Base-by-base conservation (phyloP, 2,113 vertebrate genomes). In the Hepsetus odoe region DNA sequence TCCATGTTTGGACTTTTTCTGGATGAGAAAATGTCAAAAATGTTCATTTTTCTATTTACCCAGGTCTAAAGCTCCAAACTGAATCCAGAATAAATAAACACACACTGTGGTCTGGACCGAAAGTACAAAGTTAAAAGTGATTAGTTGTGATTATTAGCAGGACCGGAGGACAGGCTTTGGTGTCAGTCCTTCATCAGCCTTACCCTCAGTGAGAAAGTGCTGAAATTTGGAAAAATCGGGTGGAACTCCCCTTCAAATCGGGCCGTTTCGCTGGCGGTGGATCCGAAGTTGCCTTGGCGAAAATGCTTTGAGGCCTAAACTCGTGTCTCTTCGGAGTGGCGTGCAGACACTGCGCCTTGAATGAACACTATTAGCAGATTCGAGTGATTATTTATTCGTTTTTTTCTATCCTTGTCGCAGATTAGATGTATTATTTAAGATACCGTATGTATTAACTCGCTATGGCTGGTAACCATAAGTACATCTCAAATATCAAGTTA, bases 381-480 rank as follows among this genome's bases (percentile, higher is more conserved):
- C 90, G 89, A 91, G 91, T 89, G 90, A 88, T 92, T 96, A 95
- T 97, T 97, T 96, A 96, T 97, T 97, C 92, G 90, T 93, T 90
- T 90, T 93, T 88, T 87, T 88, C 90, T 89, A 86, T 88, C 88
- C 75, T 87, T 92, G 89, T 91, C 91, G 85, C 91, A 91, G 92
- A 94, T 91, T 94, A 93, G 91, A 94, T 93, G 94, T 88, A 91
- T 94, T 94, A 96, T 96, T 98, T 98, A 96, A 95, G 94, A 93
- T 95, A 94, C 94, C 91, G 89, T 93, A 91, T 94, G 91, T 96
- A 93, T 95, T 95, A 95, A 94, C 93, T 92, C 90, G 94, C 95
- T 97, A 93, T 98, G 97, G 97, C 96, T 98, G 97, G 97, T 95
- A 94, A 95, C 97, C 96, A 98, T 98, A 92, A 89, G 81, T 91